Base-by-base conservation (phyloP, 2,113 vertebrate species). In the Sakesphorus luctuosus region DNA sequence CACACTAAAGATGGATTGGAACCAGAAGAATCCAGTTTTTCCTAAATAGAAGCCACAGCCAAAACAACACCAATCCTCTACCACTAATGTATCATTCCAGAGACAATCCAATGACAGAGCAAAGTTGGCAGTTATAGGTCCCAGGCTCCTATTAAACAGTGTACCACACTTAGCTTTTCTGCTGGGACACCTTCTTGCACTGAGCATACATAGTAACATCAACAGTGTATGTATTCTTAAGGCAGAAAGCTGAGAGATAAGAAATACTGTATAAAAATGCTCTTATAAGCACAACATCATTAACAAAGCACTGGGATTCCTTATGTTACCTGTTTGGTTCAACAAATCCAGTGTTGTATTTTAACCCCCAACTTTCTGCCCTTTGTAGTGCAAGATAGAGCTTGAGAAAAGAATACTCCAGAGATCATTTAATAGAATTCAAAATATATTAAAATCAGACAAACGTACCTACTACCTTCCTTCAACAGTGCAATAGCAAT, bases 401-500 rank as follows among this genome's bases (percentile, higher is more conserved):
- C 20, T 74, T 47, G 88, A 71, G 11, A 86, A 61, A 18, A 74
- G 15, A 11, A 20, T 52, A 65, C 7, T 11, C 29, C 43, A 66
- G 23, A 50, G 36, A 62, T 33, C 19, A n/a, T 29, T 33, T 55
- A 87, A 69, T 19, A 62, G 65, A 65, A 77, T 75, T 43, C 6
- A 72, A 75, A 65, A 18, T 40, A 16, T 4, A 63, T 38, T 55
- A 25, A 88, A 67, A n/a, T 78, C n/a, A 80, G 55, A 50, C 33
- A 82, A 69, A 72, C 98, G 93, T 96, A 99, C 99, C 97, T 99
- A 98, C 99, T 99, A 46, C 99, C 99, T 96, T 99, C 99, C 95
- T 99, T 98, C 88, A 99, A 93, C 71, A 99, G 96, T 36, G 98
- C 97, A 77, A 99, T 98, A 58, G 99, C 98, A 50, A 99, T 97